Evolutionary conservation across 2,888 invertebrate species (phyloP), one percentile per base, ranked within the genome.

Genomic region (Leucophenga montana): DNA sequence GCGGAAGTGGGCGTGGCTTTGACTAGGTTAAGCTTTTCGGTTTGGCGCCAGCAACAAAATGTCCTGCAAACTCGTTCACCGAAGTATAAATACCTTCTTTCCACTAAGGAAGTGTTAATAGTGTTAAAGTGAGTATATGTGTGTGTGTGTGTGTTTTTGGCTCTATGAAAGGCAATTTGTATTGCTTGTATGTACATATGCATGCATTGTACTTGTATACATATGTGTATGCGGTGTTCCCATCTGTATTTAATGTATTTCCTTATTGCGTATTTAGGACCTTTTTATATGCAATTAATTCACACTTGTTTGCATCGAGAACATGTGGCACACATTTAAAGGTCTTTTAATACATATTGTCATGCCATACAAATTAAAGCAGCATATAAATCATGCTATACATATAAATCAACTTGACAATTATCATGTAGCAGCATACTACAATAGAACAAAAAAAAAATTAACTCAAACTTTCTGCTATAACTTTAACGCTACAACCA

Each of bases 251-350:
- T 75, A 79, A 82, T 79, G 78, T 39, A 11, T 78, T 70, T 78
- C 76, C 80, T 78, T 76, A 64, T 56, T 39, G 64, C 44, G 22
- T 54, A 39, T 62, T 62, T 48, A 62, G 69, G 73, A 75, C 71
- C 74, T 61, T 73, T 82, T 79, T 74, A 81, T 80, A 74, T 75
- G 79, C 80, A 79, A 78, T 82, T 78, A 82, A 50, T 31, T 50
- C 53, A 69, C 66, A 20, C 20, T 66, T 73, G 71, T 27, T 27
- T 27, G 27, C 27, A 27, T 27, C 27, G 27, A 27, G 3, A 27
- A 27, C 56, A 56, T 56, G 13, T 22, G n/a, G n/a, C 31, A 22
- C 54, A 57, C n/a, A 31, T 61, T 50, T 50, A 50, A 18, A 16
- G 50, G n/a, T 50, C 50, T 6, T 50, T 50, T 6, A 50, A 50